Base-by-base conservation (phyloP, 2,113 vertebrate genomes). In the Spilogale gracilis region DNA sequence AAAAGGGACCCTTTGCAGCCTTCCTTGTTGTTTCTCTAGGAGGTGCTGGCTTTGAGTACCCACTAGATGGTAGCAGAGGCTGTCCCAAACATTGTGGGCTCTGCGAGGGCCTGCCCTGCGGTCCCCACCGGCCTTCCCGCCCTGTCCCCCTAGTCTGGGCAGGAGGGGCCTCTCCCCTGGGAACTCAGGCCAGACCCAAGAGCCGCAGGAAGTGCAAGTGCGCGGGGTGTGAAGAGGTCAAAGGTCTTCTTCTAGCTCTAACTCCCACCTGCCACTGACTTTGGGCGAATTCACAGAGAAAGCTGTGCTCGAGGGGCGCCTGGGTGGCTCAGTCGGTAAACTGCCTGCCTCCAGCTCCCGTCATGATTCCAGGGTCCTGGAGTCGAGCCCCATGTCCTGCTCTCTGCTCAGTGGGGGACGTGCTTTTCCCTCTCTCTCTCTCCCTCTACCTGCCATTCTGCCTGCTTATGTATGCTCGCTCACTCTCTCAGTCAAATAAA, bases 31-130 rank as follows among this genome's bases (percentile, higher is more conserved):
- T 45, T 58, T 94, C 32, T 84, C 78, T 74, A 67, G 4, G 61
- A 94, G 18, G 76, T 2, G 0, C 48, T 65, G 67, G 69, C 56
- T 43, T 14, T 38, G 1, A 45, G 1, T 73, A 20, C 38, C 78
- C 95, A 94, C 50, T 58, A 61, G 78, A 52, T 84, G 96, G 83
- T 56, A 94, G 87, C 71, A 96, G 83, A 95, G 78, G 32, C 71
- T 65, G 9, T 12, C 8, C 5, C 30, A 79, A 83, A 78, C 16
- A 79, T 54, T 17, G 45, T 30, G 54, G 27, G 8, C 58, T 10
- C 21, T 1, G 0, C 0, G 6, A 45, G 11, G 14, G 18, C 9
- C 50, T 38, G 11, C 71, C 6, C 3, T 3, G 30, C n/a, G 71
- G 48, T 52, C 52, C 13, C 21, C 25, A 69, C 18, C 12, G 45